phyloP scores from a whole-genome alignment of 2,797 vertebrate species.

The Enteromius radiatus region DNA sequence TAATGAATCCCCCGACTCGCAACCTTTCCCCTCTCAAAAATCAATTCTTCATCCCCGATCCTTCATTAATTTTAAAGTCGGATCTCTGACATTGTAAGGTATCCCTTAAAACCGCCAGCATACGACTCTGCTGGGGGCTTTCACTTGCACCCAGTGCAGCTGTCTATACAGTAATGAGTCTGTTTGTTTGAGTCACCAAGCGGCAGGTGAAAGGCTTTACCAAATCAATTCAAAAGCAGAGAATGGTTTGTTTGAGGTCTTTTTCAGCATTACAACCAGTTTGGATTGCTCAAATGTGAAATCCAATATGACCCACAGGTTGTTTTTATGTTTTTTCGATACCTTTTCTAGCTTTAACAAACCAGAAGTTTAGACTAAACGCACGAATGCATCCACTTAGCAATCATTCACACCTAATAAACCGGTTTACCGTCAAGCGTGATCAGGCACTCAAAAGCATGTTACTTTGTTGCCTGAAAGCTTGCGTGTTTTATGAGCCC shows the following conservation, averaged over 20 bases:
- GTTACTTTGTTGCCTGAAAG: conserved; percentile 36
- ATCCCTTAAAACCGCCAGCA: conserved; percentile 50
- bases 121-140: conserved; percentile 32
- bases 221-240: conserved; percentile 50
- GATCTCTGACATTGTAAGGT: conserved; percentile 53
- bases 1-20: conserved; percentile 62
- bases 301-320: conserved; percentile 6
- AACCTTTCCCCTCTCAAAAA: conserved; percentile 62
- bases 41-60: conserved; percentile 63
- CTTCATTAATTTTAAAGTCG: conserved; percentile 65
- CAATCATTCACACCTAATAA: conserved; percentile 53
- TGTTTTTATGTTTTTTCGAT: not conserved
- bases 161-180: conserved; percentile 53
- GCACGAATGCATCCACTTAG: conserved; percentile 2
- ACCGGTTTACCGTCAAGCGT: conserved; percentile 44
- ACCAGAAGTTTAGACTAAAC: conserved; percentile 17
- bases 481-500: conserved; percentile 38
- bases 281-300: conserved; percentile 29
- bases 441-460: conserved; percentile 41
- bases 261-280: conserved; percentile 39
- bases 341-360: not conserved
- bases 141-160: conserved; percentile 32
- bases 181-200: conserved; percentile 58
- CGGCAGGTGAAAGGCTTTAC: conserved; percentile 39
- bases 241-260: conserved; percentile 46